Evolutionary conservation across 2,113 vertebrate genomes (phyloP).

Genomic region (Amia ocellicauda): DNA sequence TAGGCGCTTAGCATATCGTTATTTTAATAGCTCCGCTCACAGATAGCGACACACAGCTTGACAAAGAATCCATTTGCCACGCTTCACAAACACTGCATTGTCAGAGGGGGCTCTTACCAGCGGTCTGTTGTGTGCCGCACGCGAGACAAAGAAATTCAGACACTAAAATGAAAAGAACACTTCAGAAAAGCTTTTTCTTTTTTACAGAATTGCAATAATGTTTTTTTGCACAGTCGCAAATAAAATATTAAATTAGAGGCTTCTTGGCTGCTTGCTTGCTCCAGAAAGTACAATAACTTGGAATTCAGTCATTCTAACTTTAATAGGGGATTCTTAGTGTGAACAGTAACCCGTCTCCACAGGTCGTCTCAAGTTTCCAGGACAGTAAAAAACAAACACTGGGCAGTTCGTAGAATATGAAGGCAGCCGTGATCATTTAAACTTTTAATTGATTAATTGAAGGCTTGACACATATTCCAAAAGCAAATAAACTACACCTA

Average conservation of each 20-base stretch:
- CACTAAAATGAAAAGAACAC: not conserved
- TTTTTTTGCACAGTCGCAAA: no score
- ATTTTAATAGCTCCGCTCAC: not conserved
- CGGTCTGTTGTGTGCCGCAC: no score
- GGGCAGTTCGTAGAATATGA: not conserved
- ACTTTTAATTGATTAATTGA: not conserved
- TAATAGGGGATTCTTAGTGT: no score
- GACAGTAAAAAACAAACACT: not conserved
- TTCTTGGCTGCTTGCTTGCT: no score
- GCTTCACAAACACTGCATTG: not conserved
- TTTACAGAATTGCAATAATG: no score
- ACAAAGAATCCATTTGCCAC: not conserved
- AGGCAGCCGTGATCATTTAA: not conserved
- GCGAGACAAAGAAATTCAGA: no score
- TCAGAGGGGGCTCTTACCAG: not conserved
- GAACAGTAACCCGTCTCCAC: no score
- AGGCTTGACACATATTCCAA: not conserved
- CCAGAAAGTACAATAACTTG: no score
- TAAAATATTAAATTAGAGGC: no score
- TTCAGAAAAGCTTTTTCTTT: no score
- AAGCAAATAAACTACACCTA: conserved; percentile 16
- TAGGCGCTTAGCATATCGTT: not conserved
- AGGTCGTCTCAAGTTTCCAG: not conserved
- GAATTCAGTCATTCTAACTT: no score
- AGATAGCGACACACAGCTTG: not conserved